These are phyloP conservation scores for Alca torda DNA, from an alignment of 2,797 vertebrate species.

Conservation along the genomic window DNA sequence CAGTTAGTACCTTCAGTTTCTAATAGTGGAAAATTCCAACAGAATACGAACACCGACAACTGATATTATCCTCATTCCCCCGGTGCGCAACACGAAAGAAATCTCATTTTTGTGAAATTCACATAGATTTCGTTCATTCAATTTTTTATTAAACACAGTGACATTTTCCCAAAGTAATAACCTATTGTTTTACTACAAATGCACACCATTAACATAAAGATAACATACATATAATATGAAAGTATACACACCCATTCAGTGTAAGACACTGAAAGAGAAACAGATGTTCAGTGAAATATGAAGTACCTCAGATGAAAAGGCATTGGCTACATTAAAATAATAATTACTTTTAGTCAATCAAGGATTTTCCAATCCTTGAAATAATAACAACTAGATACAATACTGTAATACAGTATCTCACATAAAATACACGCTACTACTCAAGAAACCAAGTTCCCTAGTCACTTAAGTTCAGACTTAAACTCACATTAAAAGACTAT, in stretches of 20 bases:
- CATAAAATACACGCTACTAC: neutral
- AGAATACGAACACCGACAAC: neutral
- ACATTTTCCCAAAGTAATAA: neutral
- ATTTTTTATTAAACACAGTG: neutral
- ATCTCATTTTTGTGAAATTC: neutral
- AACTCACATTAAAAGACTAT: neutral
- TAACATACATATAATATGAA: neutral
- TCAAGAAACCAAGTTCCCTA: neutral
- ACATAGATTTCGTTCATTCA: neutral
- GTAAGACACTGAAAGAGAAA: neutral
- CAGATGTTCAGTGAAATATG: neutral
- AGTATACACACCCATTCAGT: neutral
- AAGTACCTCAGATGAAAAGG: neutral
- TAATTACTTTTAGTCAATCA: neutral
- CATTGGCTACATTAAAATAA: neutral
- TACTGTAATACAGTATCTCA: neutral
- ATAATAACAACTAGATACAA: neutral
- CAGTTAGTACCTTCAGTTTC: neutral
- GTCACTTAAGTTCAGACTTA: neutral
- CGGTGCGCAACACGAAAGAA: neutral
- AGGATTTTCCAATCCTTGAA: neutral
- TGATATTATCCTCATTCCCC: neutral
- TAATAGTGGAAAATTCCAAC: neutral
- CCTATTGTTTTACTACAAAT: neutral
- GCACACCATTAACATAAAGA: neutral